A percentile compares a stretch with the other conserved stretches of the same genome.
These are phyloP conservation scores for Rhingia rostrata DNA, from an alignment of 2,888 invertebrate species.

Conservation along the genomic window DNA sequence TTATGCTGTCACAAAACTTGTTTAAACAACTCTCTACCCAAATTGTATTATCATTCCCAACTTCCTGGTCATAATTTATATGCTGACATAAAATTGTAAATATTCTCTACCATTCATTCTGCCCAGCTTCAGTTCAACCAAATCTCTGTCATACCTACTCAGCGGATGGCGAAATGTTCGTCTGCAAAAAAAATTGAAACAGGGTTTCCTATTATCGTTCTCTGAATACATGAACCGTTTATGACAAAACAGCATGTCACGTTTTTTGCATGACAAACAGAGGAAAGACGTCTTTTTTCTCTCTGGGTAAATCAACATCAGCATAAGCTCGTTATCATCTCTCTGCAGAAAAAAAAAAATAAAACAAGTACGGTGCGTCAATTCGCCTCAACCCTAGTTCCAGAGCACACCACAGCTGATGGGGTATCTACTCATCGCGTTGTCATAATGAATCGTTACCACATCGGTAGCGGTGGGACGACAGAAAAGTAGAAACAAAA, in stretches of 20 bases:
- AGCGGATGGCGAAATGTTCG: background rate
- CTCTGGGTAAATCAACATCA: slow-evolving; percentile 44
- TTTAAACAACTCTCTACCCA: no score
- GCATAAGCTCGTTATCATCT: slow-evolving; percentile 65
- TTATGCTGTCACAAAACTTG: no score
- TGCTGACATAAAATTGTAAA: no score
- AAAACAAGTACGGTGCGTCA: slow-evolving; percentile 4
- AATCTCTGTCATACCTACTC: slow-evolving; percentile 22
- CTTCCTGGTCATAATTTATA: no score
- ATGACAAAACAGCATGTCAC: slow-evolving; percentile 56
- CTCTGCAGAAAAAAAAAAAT: slow-evolving; percentile 45
- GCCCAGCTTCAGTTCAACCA: no score
- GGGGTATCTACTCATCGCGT: slow-evolving; percentile 1
- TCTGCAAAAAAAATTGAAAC: background rate
- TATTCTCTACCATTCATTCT: no score
- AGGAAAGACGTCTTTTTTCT: slow-evolving; percentile 1
- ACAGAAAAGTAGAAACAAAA: background rate
- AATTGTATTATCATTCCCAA: no score
- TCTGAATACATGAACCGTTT: slow-evolving; percentile 44
- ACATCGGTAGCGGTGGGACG: background rate
- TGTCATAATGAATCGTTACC: slow-evolving; percentile 32
- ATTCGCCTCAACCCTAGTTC: background rate
- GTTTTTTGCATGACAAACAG: slow-evolving; percentile 39
- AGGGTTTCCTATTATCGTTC: slow-evolving; percentile 18
- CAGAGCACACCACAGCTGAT: background rate